Evolutionary conservation across 2,113 vertebrate genomes (phyloP).

Genomic region (Gobius niger): DNA sequence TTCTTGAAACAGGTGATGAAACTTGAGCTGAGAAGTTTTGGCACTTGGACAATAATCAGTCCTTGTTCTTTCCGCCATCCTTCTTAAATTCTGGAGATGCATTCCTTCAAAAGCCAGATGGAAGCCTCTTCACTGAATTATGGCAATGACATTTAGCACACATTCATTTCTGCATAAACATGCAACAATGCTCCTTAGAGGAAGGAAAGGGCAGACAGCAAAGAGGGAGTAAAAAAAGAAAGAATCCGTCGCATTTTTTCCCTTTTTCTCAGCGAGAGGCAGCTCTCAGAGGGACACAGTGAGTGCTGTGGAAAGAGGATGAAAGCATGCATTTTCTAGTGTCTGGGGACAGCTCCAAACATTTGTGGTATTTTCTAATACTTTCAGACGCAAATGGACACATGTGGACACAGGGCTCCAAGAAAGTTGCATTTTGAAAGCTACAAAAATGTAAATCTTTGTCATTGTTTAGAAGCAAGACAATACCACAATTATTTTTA

Average conservation of each 20-base stretch:
- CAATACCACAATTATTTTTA: not conserved
- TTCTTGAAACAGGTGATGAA: too few relatives aligned
- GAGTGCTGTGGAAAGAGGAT: constrained; percentile 55
- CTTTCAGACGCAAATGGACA: constrained; percentile 21
- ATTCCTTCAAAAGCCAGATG: constrained; percentile 37
- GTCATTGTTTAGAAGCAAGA: not conserved
- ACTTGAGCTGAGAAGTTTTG: too few relatives aligned
- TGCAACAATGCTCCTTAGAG: constrained; percentile 32
- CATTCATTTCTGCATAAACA: constrained; percentile 10
- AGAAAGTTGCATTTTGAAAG: constrained; percentile 18
- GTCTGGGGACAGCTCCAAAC: constrained; percentile 53
- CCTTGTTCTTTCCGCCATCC: constrained; percentile 13
- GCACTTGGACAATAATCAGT: constrained; percentile 28
- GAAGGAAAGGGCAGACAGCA: constrained; percentile 53
- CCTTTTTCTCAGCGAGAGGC: constrained; percentile 15
- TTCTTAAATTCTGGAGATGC: constrained; percentile 26
- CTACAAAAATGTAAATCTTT: constrained; percentile 34
- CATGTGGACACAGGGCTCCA: constrained; percentile 23
- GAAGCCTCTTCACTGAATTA: constrained; percentile 49
- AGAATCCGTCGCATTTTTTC: constrained; percentile 24
- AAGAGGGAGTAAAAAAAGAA: constrained; percentile 38
- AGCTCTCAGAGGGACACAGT: constrained; percentile 28
- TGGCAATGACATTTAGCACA: constrained; percentile 69
- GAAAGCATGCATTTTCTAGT: constrained; percentile 64
- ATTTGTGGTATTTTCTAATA: constrained; percentile 62